Evolutionary conservation across 2,888 invertebrate species (phyloP).

Genomic region (Coelinius sp.): DNA sequence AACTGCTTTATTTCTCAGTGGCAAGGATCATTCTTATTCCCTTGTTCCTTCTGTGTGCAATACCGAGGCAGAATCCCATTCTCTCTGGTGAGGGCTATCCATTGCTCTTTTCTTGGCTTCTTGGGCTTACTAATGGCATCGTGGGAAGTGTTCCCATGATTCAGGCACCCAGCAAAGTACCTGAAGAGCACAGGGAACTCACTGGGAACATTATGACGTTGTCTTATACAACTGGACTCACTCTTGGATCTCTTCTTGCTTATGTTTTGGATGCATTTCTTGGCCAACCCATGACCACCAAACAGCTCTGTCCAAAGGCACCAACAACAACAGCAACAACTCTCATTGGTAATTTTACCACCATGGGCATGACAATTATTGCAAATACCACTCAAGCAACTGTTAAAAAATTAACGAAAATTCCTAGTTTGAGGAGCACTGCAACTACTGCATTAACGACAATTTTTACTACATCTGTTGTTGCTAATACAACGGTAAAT

Average conservation of each 20-base stretch:
- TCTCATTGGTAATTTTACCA: conserved; percentile 46
- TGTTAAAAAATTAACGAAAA: conserved; percentile 54
- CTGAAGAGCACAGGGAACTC: conserved; percentile 88
- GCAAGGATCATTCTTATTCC: conserved; percentile 84
- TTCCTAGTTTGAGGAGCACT: conserved; percentile 55
- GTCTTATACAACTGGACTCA: conserved; percentile 89
- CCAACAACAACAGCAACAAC: conserved; percentile 48
- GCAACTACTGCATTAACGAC: conserved; percentile 54
- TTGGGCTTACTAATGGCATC: conserved; percentile 89
- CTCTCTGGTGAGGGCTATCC: conserved; percentile 79
- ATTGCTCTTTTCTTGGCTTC: conserved; percentile 77
- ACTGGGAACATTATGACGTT: conserved; percentile 95
- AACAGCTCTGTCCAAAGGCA: conserved; percentile 60
- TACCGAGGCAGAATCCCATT: conserved; percentile 82
- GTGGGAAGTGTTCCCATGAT: conserved; percentile 95
- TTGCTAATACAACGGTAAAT: conserved; percentile 55
- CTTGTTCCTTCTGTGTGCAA: conserved; percentile 84
- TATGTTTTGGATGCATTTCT: conserved; percentile 78
- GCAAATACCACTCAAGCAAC: conserved; percentile 51
- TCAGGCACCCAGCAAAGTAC: conserved; percentile 88
- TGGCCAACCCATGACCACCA: conserved; percentile 62
- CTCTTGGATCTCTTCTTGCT: conserved; percentile 87
- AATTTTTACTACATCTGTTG: conserved; percentile 53
- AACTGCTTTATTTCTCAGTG: conserved; percentile 83
- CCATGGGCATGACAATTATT: conserved; percentile 55